phyloP scores from a whole-genome alignment of 2,888 invertebrate genomes.

The Minunthozetes semirufus region DNA sequence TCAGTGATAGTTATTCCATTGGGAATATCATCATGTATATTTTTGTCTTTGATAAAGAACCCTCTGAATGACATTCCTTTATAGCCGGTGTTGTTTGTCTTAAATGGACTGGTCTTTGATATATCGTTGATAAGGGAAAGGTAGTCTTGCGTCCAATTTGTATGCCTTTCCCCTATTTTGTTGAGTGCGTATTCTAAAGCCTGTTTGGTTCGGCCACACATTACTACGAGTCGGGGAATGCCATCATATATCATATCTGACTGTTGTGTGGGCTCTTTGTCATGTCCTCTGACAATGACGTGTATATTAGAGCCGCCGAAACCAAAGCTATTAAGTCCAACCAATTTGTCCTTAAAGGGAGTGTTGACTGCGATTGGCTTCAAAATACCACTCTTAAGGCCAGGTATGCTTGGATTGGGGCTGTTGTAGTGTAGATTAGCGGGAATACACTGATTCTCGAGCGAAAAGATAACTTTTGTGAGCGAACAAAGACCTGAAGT shows the following conservation, averaged over 20 bases:
- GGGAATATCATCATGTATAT: too few species aligned
- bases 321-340: background rate
- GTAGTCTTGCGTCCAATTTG: background rate
- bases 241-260: background rate
- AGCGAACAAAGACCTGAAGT: conserved; percentile 53
- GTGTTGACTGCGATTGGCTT: conserved; percentile 76
- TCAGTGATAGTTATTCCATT: too few species aligned
- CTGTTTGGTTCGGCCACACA: conserved; percentile 76
- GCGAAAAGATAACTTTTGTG: conserved; percentile 82
- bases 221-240: conserved; percentile 61
- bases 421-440: conserved; percentile 77
- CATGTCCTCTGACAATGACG: too few species aligned
- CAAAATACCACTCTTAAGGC: conserved; percentile 74
- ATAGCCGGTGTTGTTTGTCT: background rate
- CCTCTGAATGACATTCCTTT: conserved; percentile 43
- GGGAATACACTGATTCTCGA: conserved; percentile 83
- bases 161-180: background rate
- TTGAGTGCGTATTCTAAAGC: conserved; percentile 49
- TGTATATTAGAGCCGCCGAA: too few species aligned
- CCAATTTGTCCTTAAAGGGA: conserved; percentile 46
- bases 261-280: conserved; percentile 25
- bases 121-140: conserved; percentile 68
- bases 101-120: conserved; percentile 51
- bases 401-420: conserved; percentile 85
- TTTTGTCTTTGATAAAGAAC: too few species aligned